Evolutionary conservation across 1,140 invertebrate genomes (phyloP), one percentile per base, ranked within the genome.

Genomic region (Conus betulinus): DNA sequence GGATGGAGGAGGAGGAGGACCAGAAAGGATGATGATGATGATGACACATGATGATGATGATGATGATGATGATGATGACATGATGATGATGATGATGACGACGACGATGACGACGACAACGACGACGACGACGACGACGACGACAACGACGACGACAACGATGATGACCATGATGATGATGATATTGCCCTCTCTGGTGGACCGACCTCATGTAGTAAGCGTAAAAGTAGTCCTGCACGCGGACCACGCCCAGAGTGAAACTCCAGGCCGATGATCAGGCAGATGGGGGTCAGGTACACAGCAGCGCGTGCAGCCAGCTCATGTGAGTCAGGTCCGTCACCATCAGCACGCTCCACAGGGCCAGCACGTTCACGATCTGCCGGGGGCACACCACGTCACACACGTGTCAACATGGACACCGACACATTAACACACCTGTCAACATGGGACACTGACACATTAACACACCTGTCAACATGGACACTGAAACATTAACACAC

Each of bases 191-290:
- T 17, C 39, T 39, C 39, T 39, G 39, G 39, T 39, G 23, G 8
- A 78, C 91, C 8, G 57, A 94, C 93, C 93, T 92, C 23, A 90
- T 85, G 88, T 93, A 94, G 63, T 92, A 92, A 13, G 93, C 92
- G n/a, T 88, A 85, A 90, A 94, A 94, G 89, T 93, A 94, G 89
- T 94, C 94, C 86, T 94, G 94, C n/a, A 94, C 93, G 52, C 94
- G 60, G 0, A 94, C 93, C 25, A 94, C 91, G 23, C 93, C 94
- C 52, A 94, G 90, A 5, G 92, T 90, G 84, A 92, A 92, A 93
- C 89, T 94, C 94, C 85, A 93, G 94, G 51, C 81, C 89, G 20
- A 94, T 94, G 17, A 94, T 93, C 51, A 91, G 63, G 0, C 85
- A 87, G 87, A 92, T 93, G 23, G 92, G 87, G 27, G 79, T 53